Percentiles rank a stretch among this genome's conserved stretches.
phyloP scores from a whole-genome alignment of 2,113 vertebrate species.

The Colossoma macropomum region DNA sequence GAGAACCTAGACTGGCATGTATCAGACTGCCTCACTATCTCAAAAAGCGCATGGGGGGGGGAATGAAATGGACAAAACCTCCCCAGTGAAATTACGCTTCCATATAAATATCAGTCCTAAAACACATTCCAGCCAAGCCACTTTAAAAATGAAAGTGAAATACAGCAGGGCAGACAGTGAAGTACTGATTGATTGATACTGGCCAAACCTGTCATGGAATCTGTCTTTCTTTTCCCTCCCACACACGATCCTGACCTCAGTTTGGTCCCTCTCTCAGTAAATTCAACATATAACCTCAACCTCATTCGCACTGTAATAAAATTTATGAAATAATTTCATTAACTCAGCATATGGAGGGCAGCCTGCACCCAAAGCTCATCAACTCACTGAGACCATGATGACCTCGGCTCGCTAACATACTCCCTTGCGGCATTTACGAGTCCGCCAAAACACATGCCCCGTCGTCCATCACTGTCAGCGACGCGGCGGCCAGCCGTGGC shows the following conservation, averaged over 20 bases:
- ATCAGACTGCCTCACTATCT: not conserved
- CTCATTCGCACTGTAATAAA: constrained; percentile 44
- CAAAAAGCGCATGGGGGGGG: not conserved
- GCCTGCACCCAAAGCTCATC: constrained; percentile 17
- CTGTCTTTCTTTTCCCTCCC: not conserved
- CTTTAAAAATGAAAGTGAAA: constrained; percentile 15
- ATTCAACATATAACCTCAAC: constrained; percentile 4
- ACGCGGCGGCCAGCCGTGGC: not conserved
- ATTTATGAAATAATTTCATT: constrained; percentile 41
- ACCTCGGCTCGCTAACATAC: constrained; percentile 15
- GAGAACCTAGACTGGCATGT: not conserved
- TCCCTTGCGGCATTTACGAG: not conserved
- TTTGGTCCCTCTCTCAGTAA: constrained; percentile 26
- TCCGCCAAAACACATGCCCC: constrained; percentile 9
- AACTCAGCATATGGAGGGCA: not conserved
- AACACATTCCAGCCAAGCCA: too few species aligned
- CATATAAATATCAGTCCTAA: not conserved
- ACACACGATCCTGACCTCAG: not conserved
- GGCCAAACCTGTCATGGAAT: not conserved
- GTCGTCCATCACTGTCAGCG: constrained; percentile 51
- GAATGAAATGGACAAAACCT: not conserved
- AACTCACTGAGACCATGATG: not conserved
- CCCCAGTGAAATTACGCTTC: not conserved
- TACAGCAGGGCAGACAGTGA: not conserved
- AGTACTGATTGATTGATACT: constrained; percentile 7